Conservation (phyloP, 2,888 invertebrate species). For the Oscheius sp. region DNA sequence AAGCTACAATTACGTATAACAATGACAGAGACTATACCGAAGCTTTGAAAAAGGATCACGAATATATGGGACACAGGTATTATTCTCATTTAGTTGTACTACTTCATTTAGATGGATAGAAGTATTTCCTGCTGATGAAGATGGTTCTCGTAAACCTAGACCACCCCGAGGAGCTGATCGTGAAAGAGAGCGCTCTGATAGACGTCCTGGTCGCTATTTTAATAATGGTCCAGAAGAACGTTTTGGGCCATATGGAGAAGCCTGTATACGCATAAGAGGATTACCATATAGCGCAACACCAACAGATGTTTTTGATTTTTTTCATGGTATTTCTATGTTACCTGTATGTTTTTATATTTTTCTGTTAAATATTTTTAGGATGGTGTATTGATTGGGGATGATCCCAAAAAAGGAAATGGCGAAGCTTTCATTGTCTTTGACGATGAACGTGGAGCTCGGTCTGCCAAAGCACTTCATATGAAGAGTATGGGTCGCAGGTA, state of each 20-base stretch:
- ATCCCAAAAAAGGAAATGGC: slow-evolving; percentile 32
- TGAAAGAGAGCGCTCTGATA: neutral
- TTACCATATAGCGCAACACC: slow-evolving; percentile 40
- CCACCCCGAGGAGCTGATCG: neutral
- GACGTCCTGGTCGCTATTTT: neutral
- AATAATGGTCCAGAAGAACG: slow-evolving; percentile 6
- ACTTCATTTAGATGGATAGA: slow-evolving; percentile 40
- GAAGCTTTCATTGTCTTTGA: slow-evolving; percentile 49
- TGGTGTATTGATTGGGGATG: slow-evolving; percentile 45
- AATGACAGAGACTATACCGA: slow-evolving; percentile 39
- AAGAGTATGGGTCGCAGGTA: slow-evolving; percentile 48
- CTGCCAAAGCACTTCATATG: slow-evolving; percentile 44
- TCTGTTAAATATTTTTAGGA: slow-evolving; percentile 31
- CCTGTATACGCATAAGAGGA: slow-evolving; percentile 44
- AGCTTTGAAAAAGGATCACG: slow-evolving; percentile 47
- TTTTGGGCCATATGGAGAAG: slow-evolving; percentile 27
- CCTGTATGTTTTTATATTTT: neutral
- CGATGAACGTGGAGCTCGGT: slow-evolving; percentile 33
- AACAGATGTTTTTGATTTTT: slow-evolving; percentile 45
- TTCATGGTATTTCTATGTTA: slow-evolving; percentile 42
- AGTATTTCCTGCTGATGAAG: slow-evolving; percentile 37
- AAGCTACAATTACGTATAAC: slow-evolving; percentile 39
- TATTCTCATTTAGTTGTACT: neutral
- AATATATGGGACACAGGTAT: slow-evolving; percentile 43
- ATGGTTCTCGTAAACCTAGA: slow-evolving; percentile 10